These are phyloP conservation scores for Acleris emargana DNA, from an alignment of 2,888 invertebrate genomes.

Conservation along the genomic window DNA sequence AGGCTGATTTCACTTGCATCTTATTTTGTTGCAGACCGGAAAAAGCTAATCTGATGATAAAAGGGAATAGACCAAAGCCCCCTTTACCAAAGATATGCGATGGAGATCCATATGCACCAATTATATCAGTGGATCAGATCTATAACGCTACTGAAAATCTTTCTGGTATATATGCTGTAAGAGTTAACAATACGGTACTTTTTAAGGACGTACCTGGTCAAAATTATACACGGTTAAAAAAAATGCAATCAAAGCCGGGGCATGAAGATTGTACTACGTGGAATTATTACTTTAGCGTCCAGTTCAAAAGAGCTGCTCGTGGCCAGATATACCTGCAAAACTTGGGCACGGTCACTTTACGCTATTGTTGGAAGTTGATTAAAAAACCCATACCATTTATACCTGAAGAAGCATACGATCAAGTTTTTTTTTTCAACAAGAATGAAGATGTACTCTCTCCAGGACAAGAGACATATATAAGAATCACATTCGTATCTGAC, in stretches of 20 bases:
- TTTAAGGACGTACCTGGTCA: conserved; percentile 57
- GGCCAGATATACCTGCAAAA: conserved; percentile 73
- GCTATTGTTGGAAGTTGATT: conserved; percentile 78
- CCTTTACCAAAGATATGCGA: conserved; percentile 48
- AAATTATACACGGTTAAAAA: conserved; percentile 45
- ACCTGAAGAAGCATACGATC: conserved; percentile 59
- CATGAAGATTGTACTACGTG: conserved; percentile 61
- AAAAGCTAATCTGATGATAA: conserved; percentile 57
- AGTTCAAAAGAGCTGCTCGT: conserved; percentile 59
- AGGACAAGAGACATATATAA: conserved; percentile 70
- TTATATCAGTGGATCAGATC: conserved; percentile 40
- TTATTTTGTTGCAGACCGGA: conserved; percentile 57
- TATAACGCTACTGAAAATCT: conserved; percentile 36
- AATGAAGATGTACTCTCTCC: conserved; percentile 80
- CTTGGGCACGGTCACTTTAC: conserved; percentile 74
- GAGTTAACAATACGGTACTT: conserved; percentile 68
- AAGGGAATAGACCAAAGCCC: conserved; percentile 60
- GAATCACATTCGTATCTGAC: conserved; percentile 75
- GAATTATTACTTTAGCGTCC: conserved; percentile 74
- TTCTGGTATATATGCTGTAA: conserved; percentile 59
- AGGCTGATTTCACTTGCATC: not conserved
- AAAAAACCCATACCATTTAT: conserved; percentile 58
- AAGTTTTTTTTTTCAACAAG: conserved; percentile 83
- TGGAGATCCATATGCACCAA: conserved; percentile 50
- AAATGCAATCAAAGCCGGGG: conserved; percentile 53